phyloP scores from a whole-genome alignment of 2,113 vertebrate genomes.

The Rutilus rutilus region DNA sequence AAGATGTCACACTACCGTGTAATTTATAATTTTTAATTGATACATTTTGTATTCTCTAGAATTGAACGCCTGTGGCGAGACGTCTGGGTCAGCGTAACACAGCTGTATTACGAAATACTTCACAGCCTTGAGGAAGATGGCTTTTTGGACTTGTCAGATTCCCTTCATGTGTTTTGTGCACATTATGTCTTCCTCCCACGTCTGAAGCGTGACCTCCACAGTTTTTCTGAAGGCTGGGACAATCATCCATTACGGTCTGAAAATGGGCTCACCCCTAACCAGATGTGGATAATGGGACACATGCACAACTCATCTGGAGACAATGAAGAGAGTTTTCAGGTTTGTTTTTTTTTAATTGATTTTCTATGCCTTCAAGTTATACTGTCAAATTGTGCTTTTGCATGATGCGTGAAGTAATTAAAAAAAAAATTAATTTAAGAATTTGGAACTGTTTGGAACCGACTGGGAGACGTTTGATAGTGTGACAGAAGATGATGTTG shows the following conservation, averaged over 20 bases:
- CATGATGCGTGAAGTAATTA: not conserved
- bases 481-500: not conserved
- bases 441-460: conserved; percentile 14
- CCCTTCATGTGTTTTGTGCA: conserved; percentile 15
- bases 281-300: conserved; percentile 32
- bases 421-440: not conserved
- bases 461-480: not conserved
- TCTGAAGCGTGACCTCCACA: not conserved
- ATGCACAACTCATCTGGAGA: conserved; percentile 16
- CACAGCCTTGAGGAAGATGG: conserved; percentile 28
- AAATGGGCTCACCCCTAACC: conserved; percentile 19
- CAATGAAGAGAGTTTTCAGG: not conserved
- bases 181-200: conserved; percentile 24
- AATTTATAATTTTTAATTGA: not conserved
- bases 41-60: not conserved
- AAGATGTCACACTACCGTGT: not conserved
- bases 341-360: not conserved
- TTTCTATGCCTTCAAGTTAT: not conserved
- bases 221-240: conserved; percentile 37
- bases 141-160: conserved; percentile 14
- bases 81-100: not conserved
- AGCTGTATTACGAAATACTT: conserved; percentile 12
- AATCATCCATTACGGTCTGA: conserved; percentile 33
- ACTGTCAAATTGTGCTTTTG: not conserved
- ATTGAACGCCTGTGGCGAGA: not conserved